Base-by-base conservation (phyloP, 2,113 vertebrate genomes). In the Nycticorax nycticorax region DNA sequence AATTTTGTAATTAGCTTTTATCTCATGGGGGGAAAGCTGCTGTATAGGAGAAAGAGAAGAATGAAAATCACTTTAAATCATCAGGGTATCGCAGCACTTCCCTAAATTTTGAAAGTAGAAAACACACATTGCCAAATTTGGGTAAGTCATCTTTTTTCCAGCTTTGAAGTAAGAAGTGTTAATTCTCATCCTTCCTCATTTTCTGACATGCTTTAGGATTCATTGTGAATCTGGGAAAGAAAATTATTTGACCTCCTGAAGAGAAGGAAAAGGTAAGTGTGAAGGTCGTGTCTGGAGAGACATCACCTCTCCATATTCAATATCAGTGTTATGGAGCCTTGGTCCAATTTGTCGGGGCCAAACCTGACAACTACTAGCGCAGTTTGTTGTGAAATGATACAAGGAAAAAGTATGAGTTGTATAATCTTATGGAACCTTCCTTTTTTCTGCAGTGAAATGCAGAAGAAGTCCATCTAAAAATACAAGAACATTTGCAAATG, bases 301-400 rank as follows among this genome's bases (percentile, higher is more conserved):
- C 19, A 64, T 33, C 22, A 11, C 56, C 55, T 71, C 33, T 69
- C 75, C 1, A 0, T 35, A 26, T 37, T 80, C 75, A 30, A 14
- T 30, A 9, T 50, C 81, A 59, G 0, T 1, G 0, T n/a, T 47
- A 12, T 0, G 4, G 41, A 50, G 35, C 35, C 10, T n/a, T 30
- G 39, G 57, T 57, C 45, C 76, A 66, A 24, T 33, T 62, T 48
- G 26, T 82, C 72, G 76, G 72, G 48, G 47, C 48, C 69, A 72
- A 83, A 88, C 33, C 45, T 59, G 43, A 39, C 43, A 76, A 32
- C 7, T 28, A n/a, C 52, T 15, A 35, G 24, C 22, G 64, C 0
- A 1, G 28, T 35, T 84, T 56, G 21, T 4, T 53, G 13, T 23
- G 39, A 62, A 77, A 62, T 47, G 8, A 41, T 45, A 63, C 1